A percentile compares a stretch with the other conserved stretches of the same genome.
phyloP scores from a whole-genome alignment of 2,113 vertebrate genomes.

The Addax nasomaculatus region DNA sequence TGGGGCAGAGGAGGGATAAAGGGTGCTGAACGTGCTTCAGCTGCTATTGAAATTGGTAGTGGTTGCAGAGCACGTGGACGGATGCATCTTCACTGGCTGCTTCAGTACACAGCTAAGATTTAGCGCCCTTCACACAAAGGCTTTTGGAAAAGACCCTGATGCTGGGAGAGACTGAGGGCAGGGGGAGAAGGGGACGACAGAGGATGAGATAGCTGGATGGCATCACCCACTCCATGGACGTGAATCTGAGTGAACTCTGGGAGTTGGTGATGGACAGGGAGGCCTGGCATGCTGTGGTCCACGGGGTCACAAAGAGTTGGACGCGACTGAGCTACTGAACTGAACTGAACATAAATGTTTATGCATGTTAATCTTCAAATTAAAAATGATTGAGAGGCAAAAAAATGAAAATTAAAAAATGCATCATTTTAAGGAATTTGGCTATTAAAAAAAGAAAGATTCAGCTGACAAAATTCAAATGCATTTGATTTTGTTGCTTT shows the following conservation, averaged over 20 bases:
- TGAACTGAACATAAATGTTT: background rate
- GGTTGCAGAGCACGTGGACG: background rate
- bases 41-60: too few species aligned
- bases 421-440: background rate
- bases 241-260: rapidly evolving
- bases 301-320: rapidly evolving
- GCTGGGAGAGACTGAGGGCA: background rate
- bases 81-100: too few species aligned
- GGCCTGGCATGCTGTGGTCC: rapidly evolving
- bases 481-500: background rate
- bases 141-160: background rate
- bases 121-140: rapidly evolving
- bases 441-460: background rate
- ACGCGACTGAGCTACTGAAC: rapidly evolving
- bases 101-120: background rate
- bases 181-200: too few species aligned
- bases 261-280: background rate
- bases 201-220: too few species aligned
- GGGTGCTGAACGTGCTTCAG: rapidly evolving
- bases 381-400: background rate
- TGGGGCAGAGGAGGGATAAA: background rate
- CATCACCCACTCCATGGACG: too few species aligned
- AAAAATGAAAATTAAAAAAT: background rate
- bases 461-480: background rate
- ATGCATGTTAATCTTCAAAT: background rate